Conservation (phyloP, 1,140 invertebrate genomes). For the Anastrepha ludens region DNA sequence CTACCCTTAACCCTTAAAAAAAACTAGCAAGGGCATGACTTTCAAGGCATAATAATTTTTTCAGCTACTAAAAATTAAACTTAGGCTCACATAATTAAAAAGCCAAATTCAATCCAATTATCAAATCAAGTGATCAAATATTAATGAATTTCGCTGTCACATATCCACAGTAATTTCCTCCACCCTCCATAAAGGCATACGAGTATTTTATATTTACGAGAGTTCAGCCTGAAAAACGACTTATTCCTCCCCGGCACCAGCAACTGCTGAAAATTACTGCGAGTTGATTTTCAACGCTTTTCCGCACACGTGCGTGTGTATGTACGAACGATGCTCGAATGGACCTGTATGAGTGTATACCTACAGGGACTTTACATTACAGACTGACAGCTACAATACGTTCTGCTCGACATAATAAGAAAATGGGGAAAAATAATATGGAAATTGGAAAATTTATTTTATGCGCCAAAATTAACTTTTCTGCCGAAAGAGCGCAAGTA, state of each 20-base stretch:
- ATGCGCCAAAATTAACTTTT: constrained; percentile 35
- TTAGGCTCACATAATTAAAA: no score
- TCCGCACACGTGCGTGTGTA: background rate
- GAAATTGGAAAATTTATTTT: constrained; percentile 48
- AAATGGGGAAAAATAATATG: constrained; percentile 41
- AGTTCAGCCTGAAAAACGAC: background rate
- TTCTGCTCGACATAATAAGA: background rate
- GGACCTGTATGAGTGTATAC: background rate
- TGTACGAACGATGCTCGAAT: background rate
- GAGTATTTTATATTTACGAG: background rate
- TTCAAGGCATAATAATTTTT: no score
- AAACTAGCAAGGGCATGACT: no score
- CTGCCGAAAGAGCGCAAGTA: background rate
- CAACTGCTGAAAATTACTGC: constrained; percentile 18
- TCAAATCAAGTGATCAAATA: background rate
- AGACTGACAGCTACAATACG: no score
- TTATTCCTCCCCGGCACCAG: background rate
- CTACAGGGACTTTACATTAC: background rate
- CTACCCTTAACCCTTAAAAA: no score
- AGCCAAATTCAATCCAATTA: constrained; percentile 13
- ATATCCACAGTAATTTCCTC: background rate
- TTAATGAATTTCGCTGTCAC: background rate
- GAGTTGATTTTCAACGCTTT: constrained; percentile 24
- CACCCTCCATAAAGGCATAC: no score
- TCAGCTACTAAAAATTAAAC: no score